Base-by-base conservation (phyloP, 2,888 invertebrate genomes). In the Atrina japonica region DNA sequence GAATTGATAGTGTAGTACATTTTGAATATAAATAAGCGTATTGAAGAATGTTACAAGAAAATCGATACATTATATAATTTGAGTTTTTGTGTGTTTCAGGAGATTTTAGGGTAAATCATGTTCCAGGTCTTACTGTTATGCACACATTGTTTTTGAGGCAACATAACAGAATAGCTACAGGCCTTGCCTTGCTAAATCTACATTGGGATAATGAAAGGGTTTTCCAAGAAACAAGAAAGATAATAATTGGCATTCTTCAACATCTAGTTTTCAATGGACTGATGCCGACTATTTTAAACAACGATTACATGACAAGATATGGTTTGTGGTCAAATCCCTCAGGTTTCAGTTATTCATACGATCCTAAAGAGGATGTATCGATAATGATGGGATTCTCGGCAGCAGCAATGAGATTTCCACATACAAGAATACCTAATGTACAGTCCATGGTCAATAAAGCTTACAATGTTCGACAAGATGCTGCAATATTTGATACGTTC, bases 291-390 rank as follows among this genome's bases (percentile, higher is more conserved):
- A 92, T 98, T 58, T 93, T 98, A n/a, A 96, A 97, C 5, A 96
- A 95, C 94, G 96, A 96, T 83, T 95, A 96, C 18, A 94, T 97
- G 73, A 95, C 95, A 84, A 92, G 96, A 3, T 97, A 97, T 88
- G 96, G 96, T 3, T 91, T 98, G 65, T 96, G 95, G 81, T 92
- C 97, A 6, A 63, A 41, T 16, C 29, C 60, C 5, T 25, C 56
- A 9, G 71, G 71, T 11, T 66, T 53, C 41, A 61, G 50, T 21
- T 35, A 25, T 18, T n/a, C 41, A n/a, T 71, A 66, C 49, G 63
- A 71, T 35, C 50, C 61, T 1, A 45, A 60, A 3, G 58, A 56
- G 7, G 61, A 71, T 16, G 66, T 53, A 3, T 66, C 66, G 23
- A 71, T 71, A 7, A 71, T 71, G 71, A 71, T 71, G 71, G 71